phyloP scores from a whole-genome alignment of 2,888 invertebrate species.

The Idaea biselata region DNA sequence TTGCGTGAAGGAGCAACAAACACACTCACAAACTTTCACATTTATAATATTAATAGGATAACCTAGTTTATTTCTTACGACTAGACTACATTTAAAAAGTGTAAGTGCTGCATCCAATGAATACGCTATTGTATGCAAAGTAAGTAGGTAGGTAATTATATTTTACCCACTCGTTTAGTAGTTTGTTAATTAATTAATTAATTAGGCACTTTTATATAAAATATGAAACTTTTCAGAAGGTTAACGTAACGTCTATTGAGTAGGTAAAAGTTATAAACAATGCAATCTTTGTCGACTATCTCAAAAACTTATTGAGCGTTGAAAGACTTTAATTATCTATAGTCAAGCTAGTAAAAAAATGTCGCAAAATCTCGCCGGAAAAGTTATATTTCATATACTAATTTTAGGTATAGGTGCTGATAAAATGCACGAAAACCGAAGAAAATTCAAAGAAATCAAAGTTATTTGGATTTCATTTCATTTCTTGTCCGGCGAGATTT shows the following conservation, averaged over 20 bases:
- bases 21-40: no score
- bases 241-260: slow-evolving; percentile 10
- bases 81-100: neutral
- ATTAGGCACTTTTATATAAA: neutral
- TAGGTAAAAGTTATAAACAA: slow-evolving; percentile 28
- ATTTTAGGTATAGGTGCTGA: no score
- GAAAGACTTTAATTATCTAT: neutral
- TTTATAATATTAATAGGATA: no score
- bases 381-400: no score
- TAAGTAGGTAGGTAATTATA: slow-evolving; percentile 27
- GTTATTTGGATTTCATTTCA: no score
- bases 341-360: no score
- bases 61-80: no score
- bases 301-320: slow-evolving; percentile 15
- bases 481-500: no score
- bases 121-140: neutral
- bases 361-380: no score
- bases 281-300: slow-evolving; percentile 41
- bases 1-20: no score
- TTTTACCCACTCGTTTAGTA: slow-evolving; percentile 23
- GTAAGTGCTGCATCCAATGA: neutral
- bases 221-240: slow-evolving; percentile 8
- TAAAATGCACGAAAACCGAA: no score
- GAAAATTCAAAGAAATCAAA: no score
- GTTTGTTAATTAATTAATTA: slow-evolving; percentile 21